Conservation (phyloP, 2,113 vertebrate species). For the Gobio gobio region DNA sequence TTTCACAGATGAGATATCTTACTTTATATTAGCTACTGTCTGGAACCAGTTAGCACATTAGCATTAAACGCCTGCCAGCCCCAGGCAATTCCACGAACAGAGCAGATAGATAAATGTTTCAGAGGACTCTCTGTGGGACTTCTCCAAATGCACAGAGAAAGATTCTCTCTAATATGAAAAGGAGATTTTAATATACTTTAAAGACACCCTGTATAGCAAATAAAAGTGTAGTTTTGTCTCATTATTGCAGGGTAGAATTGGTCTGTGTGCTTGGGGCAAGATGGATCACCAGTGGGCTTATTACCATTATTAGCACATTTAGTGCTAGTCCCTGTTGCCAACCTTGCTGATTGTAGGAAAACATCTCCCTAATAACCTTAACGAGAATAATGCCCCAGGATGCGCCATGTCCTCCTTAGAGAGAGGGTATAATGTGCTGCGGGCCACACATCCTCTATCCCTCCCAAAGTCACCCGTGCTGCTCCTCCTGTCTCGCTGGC, state of each 20-base stretch:
- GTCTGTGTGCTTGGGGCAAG: conserved; percentile 88
- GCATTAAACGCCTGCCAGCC: conserved; percentile 70
- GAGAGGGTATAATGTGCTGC: conserved; percentile 66
- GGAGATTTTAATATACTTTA: conserved; percentile 61
- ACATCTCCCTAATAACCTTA: conserved; percentile 88
- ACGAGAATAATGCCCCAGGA: conserved; percentile 79
- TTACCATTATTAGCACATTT: conserved; percentile 90
- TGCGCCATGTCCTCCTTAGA: conserved; percentile 60
- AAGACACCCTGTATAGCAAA: conserved; percentile 61
- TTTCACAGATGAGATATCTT: conserved; percentile 76
- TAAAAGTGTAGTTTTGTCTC: conserved; percentile 74
- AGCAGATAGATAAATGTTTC: conserved; percentile 60
- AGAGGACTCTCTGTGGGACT: conserved; percentile 57
- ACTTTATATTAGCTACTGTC: conserved; percentile 51
- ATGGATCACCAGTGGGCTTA: conserved; percentile 91
- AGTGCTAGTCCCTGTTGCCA: conserved; percentile 87
- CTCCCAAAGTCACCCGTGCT: conserved; percentile 76
- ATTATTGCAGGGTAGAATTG: conserved; percentile 81
- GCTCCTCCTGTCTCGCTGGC: conserved; percentile 58
- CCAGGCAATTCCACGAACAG: conserved; percentile 62
- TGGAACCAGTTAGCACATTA: conserved; percentile 70
- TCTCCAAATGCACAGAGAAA: conserved; percentile 45
- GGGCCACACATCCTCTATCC: conserved; percentile 65
- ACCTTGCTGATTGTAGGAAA: conserved; percentile 84
- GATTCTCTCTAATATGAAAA: conserved; percentile 56